Base-by-base conservation (phyloP, 2,888 invertebrate genomes). In the Pachliopta kotzebuea region DNA sequence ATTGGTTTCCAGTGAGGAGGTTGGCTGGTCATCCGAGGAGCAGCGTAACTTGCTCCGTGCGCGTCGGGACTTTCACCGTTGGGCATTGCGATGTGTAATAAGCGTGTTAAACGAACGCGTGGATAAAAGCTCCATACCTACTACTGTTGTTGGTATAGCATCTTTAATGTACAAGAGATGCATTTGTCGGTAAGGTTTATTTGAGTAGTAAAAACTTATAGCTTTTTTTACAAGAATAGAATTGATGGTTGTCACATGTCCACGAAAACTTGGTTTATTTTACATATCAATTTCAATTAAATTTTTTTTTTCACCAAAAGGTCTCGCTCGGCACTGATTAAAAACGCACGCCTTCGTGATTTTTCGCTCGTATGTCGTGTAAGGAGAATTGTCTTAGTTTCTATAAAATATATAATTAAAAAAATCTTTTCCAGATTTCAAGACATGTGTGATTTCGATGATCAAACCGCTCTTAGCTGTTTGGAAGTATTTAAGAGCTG, bases 401-500 rank as follows among this genome's bases (percentile, higher is more conserved):
- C 37, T 14, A 14, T 37, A 2, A 3, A 4, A 37, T 37, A 37
- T 37, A 11, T 14, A 37, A 37, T 37, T 37, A 14, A 37, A 9
- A 2, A 37, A 37, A 14, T 14, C 14, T 37, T 37, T 63, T 63
- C 67, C 67, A 90, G 92, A 64, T 90, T 94, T 67, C 83, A 89
- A 67, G 89, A 92, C 23, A 86, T 94, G 74, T 86, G 90, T 21
- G 90, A 92, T 53, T 94, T 94, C 70, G 94, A 95, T 70, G 90
- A 91, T 49, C 82, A 85, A 56, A 90, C 93, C 0, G 92, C 93
- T 0, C 73, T 93, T 58, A 76, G 87, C 2, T 93, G 93, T 61
- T 69, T 94, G 21, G 95, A 95, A 72, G 90, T 94, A 72, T 95
- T 93, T 85, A 83, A 93, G 67, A 74, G 76, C 0, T 89, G 90